phyloP scores from a whole-genome alignment of 2,113 vertebrate species.

The Rana temporaria region DNA sequence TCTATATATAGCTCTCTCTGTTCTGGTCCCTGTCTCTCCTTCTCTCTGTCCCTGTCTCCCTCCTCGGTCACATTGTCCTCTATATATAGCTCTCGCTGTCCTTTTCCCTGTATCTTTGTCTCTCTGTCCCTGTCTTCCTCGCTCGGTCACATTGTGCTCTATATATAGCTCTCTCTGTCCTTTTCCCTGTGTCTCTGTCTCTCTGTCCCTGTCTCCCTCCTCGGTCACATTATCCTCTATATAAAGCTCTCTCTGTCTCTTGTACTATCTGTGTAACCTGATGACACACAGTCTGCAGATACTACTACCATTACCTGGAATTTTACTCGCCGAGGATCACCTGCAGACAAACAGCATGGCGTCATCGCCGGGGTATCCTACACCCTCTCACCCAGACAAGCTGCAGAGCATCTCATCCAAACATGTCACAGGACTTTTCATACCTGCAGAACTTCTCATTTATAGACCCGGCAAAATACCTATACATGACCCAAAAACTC shows the following conservation, averaged over 20 bases:
- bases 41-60: too few species aligned
- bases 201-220: not conserved
- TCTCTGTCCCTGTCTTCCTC: not conserved
- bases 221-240: conserved; percentile 3
- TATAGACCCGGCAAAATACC: not conserved
- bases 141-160: not conserved
- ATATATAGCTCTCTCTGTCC: not conserved
- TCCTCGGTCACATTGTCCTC: too few species aligned
- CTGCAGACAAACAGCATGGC: not conserved
- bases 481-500: not conserved
- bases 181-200: not conserved
- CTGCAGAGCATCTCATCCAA: not conserved
- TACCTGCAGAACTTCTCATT: not conserved
- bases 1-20: too few species aligned
- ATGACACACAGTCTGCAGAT: conserved; percentile 24
- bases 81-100: not conserved
- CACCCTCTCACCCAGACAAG: not conserved
- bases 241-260: conserved; percentile 9
- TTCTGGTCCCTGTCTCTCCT: too few species aligned
- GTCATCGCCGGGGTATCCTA: not conserved
- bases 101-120: not conserved
- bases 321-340: conserved; percentile 7
- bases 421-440: not conserved
- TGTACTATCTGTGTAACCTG: conserved; percentile 21
- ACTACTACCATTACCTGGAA: conserved; percentile 36